These are phyloP conservation scores for Scartelaos histophorus DNA, from an alignment of 2,113 vertebrate species.

Conservation along the genomic window DNA sequence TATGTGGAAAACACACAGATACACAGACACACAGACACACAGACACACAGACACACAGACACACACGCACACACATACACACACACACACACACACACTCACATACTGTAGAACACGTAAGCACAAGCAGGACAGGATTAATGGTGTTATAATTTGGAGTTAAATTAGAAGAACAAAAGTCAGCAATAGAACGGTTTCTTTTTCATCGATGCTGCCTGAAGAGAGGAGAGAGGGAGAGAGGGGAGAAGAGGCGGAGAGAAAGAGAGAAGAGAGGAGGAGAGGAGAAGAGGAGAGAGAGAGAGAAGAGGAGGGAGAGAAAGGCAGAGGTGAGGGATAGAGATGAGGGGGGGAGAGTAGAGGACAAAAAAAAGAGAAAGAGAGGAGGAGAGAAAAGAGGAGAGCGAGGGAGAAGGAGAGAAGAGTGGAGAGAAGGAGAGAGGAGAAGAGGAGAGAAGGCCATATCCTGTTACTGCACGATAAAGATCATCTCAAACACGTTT, in stretches of 20 bases:
- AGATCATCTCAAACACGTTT: conserved; percentile 64
- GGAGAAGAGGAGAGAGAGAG: too few species aligned
- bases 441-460: conserved; percentile 66
- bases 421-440: conserved; percentile 46
- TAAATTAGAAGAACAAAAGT: too few species aligned
- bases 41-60: background rate
- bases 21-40: background rate
- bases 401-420: conserved; percentile 61
- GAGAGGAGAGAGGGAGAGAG: too few species aligned
- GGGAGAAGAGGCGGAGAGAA: too few species aligned
- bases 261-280: too few species aligned
- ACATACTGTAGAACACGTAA: conserved; percentile 17
- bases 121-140: background rate
- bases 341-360: too few species aligned
- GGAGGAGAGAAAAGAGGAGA: background rate
- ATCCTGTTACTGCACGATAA: conserved; percentile 70
- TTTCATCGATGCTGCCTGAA: too few species aligned
- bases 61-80: background rate
- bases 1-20: conserved; percentile 11
- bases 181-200: too few species aligned
- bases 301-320: too few species aligned
- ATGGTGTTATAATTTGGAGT: too few species aligned
- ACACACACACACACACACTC: background rate
- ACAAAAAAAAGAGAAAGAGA: too few species aligned
- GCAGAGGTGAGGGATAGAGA: too few species aligned